phyloP scores from a whole-genome alignment of 2,888 invertebrate species.

The Thera britannica region DNA sequence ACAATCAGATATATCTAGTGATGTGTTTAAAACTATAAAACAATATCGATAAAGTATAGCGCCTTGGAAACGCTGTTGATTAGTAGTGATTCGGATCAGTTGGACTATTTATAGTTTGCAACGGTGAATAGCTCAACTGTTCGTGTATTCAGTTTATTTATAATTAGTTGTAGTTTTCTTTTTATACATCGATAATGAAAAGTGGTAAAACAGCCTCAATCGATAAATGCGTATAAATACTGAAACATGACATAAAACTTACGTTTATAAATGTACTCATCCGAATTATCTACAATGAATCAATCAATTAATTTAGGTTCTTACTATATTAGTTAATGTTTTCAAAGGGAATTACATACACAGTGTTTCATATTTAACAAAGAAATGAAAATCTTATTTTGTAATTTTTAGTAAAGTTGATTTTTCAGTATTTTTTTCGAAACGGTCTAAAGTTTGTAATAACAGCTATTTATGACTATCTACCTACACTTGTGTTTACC shows the following conservation, averaged over 20 bases:
- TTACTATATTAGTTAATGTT: no score
- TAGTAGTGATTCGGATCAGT: not conserved
- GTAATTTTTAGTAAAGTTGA: not conserved
- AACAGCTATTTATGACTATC: slow-evolving; percentile 23
- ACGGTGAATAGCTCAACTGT: not conserved
- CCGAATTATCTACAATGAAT: not conserved
- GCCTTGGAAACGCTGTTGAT: no score
- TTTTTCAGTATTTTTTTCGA: not conserved
- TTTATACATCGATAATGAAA: slow-evolving; percentile 52
- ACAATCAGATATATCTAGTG: slow-evolving; percentile 65
- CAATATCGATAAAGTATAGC: slow-evolving; percentile 44
- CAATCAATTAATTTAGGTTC: not conserved
- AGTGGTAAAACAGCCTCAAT: slow-evolving; percentile 68
- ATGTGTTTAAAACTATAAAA: slow-evolving; percentile 75
- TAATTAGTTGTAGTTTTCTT: not conserved
- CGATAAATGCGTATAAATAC: slow-evolving; percentile 80
- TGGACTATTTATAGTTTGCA: not conserved
- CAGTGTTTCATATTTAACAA: not conserved
- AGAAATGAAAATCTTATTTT: not conserved
- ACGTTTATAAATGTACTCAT: slow-evolving; percentile 14
- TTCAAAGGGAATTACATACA: not conserved
- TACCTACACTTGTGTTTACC: slow-evolving; percentile 18
- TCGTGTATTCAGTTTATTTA: not conserved
- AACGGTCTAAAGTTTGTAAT: slow-evolving; percentile 11
- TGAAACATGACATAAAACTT: slow-evolving; percentile 52